phyloP scores from a whole-genome alignment of 2,888 invertebrate genomes.

The Sphaerophoria taeniata region DNA sequence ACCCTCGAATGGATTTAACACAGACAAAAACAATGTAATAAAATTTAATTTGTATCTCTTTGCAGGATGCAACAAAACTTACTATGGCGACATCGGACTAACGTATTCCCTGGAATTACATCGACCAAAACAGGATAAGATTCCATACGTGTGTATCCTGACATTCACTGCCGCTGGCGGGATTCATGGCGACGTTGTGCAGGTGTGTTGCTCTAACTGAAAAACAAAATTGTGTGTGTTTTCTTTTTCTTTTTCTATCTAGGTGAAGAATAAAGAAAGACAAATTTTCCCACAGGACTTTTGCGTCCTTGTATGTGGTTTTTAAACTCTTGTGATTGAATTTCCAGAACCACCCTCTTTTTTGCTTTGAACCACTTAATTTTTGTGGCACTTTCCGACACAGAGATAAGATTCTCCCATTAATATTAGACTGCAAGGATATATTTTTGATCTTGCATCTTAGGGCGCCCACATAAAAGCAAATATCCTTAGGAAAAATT shows the following conservation, averaged over 20 bases:
- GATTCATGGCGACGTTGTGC: constrained; percentile 92
- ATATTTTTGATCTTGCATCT: constrained; percentile 63
- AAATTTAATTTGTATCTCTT: constrained; percentile 67
- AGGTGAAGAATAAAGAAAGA: background rate
- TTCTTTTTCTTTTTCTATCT: background rate
- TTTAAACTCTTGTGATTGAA: constrained; percentile 39
- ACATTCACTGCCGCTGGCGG: constrained; percentile 94
- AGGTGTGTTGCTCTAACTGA: constrained; percentile 84
- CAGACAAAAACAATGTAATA: constrained; percentile 38
- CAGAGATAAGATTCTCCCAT: constrained; percentile 64
- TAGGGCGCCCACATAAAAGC: constrained; percentile 60
- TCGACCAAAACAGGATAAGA: constrained; percentile 92
- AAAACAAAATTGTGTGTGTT: constrained; percentile 32
- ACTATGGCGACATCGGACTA: constrained; percentile 93
- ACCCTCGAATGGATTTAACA: constrained; percentile 30
- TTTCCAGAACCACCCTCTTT: constrained; percentile 14
- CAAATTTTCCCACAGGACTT: constrained; percentile 32
- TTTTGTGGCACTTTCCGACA: constrained; percentile 39
- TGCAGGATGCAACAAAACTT: constrained; percentile 91
- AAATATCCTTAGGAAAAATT: constrained; percentile 67
- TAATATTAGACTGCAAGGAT: constrained; percentile 44
- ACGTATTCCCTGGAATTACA: constrained; percentile 94
- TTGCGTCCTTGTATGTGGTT: constrained; percentile 13
- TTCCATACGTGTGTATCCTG: constrained; percentile 93
- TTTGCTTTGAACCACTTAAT: constrained; percentile 33